Evolutionary conservation across 2,888 invertebrate genomes (phyloP), one percentile per base, ranked within the genome.

Genomic region (Volucella inflata): DNA sequence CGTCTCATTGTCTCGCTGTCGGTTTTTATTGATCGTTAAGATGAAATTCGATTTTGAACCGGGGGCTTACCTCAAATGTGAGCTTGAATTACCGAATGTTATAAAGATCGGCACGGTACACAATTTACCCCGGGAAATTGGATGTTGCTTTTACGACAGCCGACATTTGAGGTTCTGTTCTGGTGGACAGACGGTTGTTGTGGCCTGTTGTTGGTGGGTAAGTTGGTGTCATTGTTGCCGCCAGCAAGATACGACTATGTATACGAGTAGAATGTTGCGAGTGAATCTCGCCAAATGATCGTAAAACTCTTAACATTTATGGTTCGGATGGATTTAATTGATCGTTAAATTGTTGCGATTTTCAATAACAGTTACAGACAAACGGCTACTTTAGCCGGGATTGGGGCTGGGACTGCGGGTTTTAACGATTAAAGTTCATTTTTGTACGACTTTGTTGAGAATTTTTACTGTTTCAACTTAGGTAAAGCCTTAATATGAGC

Each of bases 11-110:
- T 89, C 88, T 90, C 89, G 88, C 88, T 72, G 70, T 91, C 91
- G 91, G 89, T 89, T 90, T 91, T 91, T 91, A 91, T 90, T 89
- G 90, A 82, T 88, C 90, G 90, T 91, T 90, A 90, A 91, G 90
- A 88, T 87, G 88, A 90, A 89, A 90, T 91, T 89, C 89, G 90
- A 88, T 90, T 91, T 91, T 89, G 90, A 91, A 70, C 57, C 76
- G 67, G 81, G 60, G 42, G 89, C 88, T 88, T 90, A 90, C 88
- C 88, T 89, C 89, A 90, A 91, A 91, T 91, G 91, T 91, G 91
- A 91, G 91, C 91, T 88, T 91, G 90, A 91, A 91, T 91, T 89
- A 90, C 90, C 89, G 79, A 85, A 77, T 64, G 76, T 81, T 85
- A 72, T 77, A 81, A 81, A 59, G 76, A 62, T 76, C 38, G 80